Evolutionary conservation across 2,113 vertebrate species (phyloP).

Genomic region (Leucosticte australis): DNA sequence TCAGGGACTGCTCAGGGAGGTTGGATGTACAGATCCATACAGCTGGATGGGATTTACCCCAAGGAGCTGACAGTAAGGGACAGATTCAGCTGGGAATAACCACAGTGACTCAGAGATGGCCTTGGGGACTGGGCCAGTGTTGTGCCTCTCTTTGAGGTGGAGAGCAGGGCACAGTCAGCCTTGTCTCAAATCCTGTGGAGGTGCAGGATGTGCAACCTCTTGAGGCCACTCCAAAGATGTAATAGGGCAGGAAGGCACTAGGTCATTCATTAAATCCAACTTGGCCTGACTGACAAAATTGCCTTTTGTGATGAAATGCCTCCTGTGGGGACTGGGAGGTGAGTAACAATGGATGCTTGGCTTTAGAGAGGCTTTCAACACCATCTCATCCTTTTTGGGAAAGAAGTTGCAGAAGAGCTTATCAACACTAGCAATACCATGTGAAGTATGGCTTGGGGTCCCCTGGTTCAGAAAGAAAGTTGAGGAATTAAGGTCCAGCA

Average conservation of each 20-base stretch:
- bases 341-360: not conserved
- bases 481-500: not conserved
- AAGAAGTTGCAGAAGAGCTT: not conserved
- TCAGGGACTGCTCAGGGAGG: not conserved
- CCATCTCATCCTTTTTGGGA: not conserved
- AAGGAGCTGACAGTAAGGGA: not conserved
- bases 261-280: not conserved
- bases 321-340: not conserved
- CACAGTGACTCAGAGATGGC: accelerated
- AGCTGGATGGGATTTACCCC: not conserved
- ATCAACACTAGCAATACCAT: not conserved
- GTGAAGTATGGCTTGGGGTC: not conserved
- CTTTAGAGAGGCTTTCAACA: not conserved
- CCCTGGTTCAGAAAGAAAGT: not conserved
- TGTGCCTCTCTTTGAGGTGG: not conserved
- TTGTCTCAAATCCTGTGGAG: accelerated
- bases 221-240: not conserved
- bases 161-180: not conserved
- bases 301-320: not conserved
- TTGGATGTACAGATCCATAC: too few relatives aligned
- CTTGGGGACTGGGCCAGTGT: too few relatives aligned
- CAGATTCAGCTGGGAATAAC: not conserved
- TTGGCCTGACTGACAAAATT: not conserved
- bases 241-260: not conserved
- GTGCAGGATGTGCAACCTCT: not conserved